Conservation (phyloP, 2,113 vertebrate genomes). For the Upupa epops region DNA sequence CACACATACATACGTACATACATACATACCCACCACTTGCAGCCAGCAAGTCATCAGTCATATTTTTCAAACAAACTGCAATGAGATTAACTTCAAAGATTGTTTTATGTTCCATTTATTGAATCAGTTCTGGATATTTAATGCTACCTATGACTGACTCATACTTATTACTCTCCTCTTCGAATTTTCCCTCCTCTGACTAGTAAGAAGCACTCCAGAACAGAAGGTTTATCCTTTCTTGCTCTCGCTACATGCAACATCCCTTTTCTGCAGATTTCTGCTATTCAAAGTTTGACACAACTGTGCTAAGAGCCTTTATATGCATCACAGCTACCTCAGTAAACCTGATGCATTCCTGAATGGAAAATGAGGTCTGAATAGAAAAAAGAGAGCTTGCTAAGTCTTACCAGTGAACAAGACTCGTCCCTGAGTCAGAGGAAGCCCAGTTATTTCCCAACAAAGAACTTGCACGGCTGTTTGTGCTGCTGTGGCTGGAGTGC, state of each 20-base stretch:
- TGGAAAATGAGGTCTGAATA: neutral
- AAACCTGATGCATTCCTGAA: neutral
- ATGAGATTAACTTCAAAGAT: neutral
- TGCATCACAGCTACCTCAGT: neutral
- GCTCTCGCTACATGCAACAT: neutral
- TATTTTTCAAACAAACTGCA: neutral
- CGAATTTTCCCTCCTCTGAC: neutral
- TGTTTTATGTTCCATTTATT: neutral
- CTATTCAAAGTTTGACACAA: neutral
- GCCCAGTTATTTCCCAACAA: neutral
- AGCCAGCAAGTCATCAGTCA: neutral
- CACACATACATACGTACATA: too few relatives aligned
- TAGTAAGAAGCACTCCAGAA: neutral
- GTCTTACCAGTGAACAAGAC: neutral
- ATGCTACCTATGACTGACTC: neutral
- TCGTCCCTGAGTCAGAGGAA: neutral
- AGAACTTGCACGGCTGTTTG: neutral
- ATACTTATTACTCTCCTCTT: neutral
- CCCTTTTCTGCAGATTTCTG: neutral
- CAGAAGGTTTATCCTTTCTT: neutral
- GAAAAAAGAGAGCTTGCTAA: neutral
- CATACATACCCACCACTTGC: neutral
- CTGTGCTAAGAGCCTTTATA: neutral
- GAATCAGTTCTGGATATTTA: neutral
- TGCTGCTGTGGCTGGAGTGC: neutral